Conservation (phyloP, 2,888 invertebrate genomes). For the Terebella lapidaria region DNA sequence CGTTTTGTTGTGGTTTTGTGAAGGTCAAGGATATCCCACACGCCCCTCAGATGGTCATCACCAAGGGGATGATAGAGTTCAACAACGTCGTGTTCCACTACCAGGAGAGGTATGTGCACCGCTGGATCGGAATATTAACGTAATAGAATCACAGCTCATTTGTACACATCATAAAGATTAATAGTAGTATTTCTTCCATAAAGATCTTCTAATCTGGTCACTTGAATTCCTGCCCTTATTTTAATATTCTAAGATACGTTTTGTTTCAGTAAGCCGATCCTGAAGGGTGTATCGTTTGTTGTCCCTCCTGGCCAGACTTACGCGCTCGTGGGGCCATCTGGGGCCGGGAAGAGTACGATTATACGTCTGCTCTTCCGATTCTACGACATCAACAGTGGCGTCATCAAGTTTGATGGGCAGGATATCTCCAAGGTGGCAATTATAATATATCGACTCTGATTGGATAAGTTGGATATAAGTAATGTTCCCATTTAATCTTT, state of each 20-base stretch:
- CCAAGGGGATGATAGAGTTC: constrained; percentile 72
- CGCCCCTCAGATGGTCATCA: constrained; percentile 67
- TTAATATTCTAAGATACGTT: too few relatives aligned
- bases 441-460: too few relatives aligned
- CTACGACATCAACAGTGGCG: constrained; percentile 50
- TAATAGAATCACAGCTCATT: too few relatives aligned
- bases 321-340: constrained; percentile 38
- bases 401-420: constrained; percentile 48
- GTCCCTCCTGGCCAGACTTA: constrained; percentile 48
- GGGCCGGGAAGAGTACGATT: constrained; percentile 54
- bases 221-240: too few relatives aligned
- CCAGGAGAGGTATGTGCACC: constrained; percentile 43
- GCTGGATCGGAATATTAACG: too few relatives aligned
- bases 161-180: too few relatives aligned
- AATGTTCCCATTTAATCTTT: too few relatives aligned
- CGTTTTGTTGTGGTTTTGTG: too few relatives aligned
- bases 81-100: constrained; percentile 86
- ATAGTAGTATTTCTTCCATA: too few relatives aligned
- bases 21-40: constrained; percentile 66
- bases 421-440: constrained; percentile 39
- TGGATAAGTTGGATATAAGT: too few relatives aligned
- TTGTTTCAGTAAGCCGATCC: constrained; percentile 40
- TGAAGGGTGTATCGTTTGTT: constrained; percentile 41
- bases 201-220: too few relatives aligned
- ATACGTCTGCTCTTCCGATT: constrained; percentile 54